Percentiles rank a stretch among this genome's conserved stretches.
phyloP scores from a whole-genome alignment of 2,888 invertebrate species.

The Melanotus villosus region DNA sequence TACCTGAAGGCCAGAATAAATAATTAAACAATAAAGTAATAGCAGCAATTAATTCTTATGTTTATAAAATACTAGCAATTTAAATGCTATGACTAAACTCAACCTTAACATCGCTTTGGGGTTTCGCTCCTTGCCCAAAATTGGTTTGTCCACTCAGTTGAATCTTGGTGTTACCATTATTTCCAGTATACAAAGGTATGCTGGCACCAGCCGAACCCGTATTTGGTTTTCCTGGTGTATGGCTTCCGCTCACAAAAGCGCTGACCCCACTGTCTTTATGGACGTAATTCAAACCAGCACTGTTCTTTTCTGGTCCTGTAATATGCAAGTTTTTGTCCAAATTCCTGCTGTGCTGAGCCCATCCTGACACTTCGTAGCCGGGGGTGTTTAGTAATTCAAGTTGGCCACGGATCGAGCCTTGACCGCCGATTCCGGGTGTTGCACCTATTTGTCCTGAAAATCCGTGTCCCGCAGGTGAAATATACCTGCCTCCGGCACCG shows the following conservation, averaged over 20 bases:
- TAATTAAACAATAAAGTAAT: too few species aligned
- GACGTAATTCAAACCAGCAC: slow-evolving; percentile 15
- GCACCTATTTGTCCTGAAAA: slow-evolving; percentile 12
- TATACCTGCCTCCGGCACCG: slow-evolving; percentile 14
- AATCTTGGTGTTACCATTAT: not conserved
- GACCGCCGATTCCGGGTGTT: slow-evolving; percentile 34
- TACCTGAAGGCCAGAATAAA: too few species aligned
- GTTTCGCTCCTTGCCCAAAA: slow-evolving; percentile 39
- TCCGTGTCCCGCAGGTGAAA: slow-evolving; percentile 3
- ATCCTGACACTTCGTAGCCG: slow-evolving; percentile 14
- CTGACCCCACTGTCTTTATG: slow-evolving; percentile 27
- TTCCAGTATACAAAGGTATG: slow-evolving; percentile 26
- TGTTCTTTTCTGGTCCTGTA: slow-evolving; percentile 33
- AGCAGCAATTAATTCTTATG: too few species aligned
- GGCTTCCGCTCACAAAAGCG: slow-evolving; percentile 18
- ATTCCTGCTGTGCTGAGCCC: slow-evolving; percentile 32
- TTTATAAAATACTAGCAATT: too few species aligned
- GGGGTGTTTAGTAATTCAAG: slow-evolving; percentile 16
- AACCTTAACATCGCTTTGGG: slow-evolving; percentile 30
- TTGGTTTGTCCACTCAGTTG: slow-evolving; percentile 13
- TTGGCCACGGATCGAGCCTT: slow-evolving; percentile 22
- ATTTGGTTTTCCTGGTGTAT: slow-evolving; percentile 25
- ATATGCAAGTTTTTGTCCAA: slow-evolving; percentile 29
- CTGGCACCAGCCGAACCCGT: slow-evolving; percentile 22
- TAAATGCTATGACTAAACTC: slow-evolving; percentile 1